Evolutionary conservation across 37 sponge, comb jelly and placozoan genomes (phyloP), one percentile per base, ranked within the genome.

Genomic region (Axinella damicornis): DNA sequence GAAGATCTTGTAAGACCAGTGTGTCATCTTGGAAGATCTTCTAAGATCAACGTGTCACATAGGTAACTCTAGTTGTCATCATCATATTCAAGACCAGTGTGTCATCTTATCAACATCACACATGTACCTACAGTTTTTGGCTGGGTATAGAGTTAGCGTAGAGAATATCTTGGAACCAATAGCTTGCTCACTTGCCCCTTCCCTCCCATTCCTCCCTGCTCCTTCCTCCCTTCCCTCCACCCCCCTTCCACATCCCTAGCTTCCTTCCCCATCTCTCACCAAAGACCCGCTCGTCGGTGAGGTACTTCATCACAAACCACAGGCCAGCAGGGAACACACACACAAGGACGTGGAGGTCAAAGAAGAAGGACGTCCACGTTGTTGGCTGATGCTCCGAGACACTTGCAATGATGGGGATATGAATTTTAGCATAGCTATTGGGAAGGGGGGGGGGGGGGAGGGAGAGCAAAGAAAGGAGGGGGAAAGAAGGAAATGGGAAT

Each of bases 361-460:
- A 95, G 94, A 99, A 99, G 96, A 99, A 99, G 34, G 99, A 92
- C 19, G 98, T 92, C 99, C 99, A 99, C 11, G 97, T 97, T 53
- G 99, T 99, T 22, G 99, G 99, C 77, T 99, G 99, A 64, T 99
- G 99, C 83, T 99, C 99, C 0, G 98, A 95, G 22, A 99, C 99
- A 65, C 95, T 94, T 19, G 99, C 98, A 25, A 99, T 99, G 81
- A 99, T 99, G 40, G 99, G 99, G 89, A 99, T 99, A 86, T 99
- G 99, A 66, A 99, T 95, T 92, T 99, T 99, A 57, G 99, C 99
- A 88, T 99, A 99, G 25, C 98, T 98, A 31, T 68, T 38, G 20
- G 37, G 4, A 38, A 2, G 0, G 38, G 69, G 69, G 73, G 9
- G 73, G 52, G 53, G n/a, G 53, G 66, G 6, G 60, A 33, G 39